Percentiles rank a stretch among this genome's conserved stretches.
These are phyloP conservation scores for Drosophila atroscutellata DNA, from an alignment of 2,888 invertebrate species.

Conservation along the genomic window DNA sequence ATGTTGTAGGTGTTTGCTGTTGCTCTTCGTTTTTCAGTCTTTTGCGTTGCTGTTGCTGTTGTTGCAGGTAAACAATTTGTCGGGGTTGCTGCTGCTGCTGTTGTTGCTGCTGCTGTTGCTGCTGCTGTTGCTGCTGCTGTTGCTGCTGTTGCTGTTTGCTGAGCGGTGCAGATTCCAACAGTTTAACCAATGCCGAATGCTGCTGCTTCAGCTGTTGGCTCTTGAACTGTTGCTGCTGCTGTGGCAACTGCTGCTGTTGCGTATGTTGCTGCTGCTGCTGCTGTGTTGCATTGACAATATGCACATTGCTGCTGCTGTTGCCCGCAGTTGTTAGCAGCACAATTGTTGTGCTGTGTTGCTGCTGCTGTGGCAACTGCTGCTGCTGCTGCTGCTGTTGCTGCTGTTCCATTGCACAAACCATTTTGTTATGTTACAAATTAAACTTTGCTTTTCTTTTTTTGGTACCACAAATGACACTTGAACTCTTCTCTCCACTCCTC, in stretches of 20 bases:
- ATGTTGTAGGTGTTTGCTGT: constrained; percentile 73
- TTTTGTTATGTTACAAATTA: constrained; percentile 57
- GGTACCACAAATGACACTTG: constrained; percentile 81
- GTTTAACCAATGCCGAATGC: constrained; percentile 88
- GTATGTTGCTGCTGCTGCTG: constrained; percentile 56
- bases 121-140: constrained; percentile 43
- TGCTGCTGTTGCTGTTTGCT: constrained; percentile 63
- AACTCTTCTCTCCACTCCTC: constrained; percentile 50
- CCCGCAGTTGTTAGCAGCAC: constrained; percentile 66
- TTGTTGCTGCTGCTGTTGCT: constrained; percentile 49
- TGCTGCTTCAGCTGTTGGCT: constrained; percentile 87
- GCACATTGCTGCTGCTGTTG: constrained; percentile 61
- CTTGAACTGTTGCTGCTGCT: constrained; percentile 67
- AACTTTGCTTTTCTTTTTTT: constrained; percentile 62
- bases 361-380: constrained; percentile 58
- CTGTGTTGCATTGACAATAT: constrained; percentile 56
- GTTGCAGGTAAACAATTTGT: constrained; percentile 54
- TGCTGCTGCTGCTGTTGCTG: constrained; percentile 70
- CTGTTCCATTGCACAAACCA: constrained; percentile 85
- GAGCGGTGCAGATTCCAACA: constrained; percentile 87
- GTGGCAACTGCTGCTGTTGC: constrained; percentile 51
- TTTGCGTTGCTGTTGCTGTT: constrained; percentile 78
- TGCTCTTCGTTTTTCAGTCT: constrained; percentile 83
- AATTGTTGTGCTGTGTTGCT: constrained; percentile 78
- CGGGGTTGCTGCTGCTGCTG: constrained; percentile 50